Conservation (phyloP, 1,140 invertebrate genomes). For the Pseudomyrmex dendroicus region DNA sequence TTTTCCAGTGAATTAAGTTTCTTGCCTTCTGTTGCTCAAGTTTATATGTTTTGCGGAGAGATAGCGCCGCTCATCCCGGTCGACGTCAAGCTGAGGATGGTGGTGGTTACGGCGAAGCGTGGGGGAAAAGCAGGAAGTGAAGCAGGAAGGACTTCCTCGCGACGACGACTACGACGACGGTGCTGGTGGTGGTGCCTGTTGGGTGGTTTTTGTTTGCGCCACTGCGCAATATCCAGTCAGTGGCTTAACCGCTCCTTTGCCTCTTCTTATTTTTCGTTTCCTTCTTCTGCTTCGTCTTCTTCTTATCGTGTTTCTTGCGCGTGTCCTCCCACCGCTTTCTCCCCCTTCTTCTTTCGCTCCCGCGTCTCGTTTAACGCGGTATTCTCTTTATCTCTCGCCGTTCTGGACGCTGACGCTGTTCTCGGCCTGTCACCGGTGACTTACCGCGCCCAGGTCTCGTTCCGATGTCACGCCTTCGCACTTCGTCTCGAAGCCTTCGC, state of each 20-base stretch:
- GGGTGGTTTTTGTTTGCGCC: constrained; percentile 77
- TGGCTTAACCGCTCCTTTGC: constrained; percentile 63
- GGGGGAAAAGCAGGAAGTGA: not conserved
- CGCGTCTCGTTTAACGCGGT: constrained; percentile 43
- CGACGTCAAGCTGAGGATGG: constrained; percentile 43
- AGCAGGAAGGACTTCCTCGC: constrained; percentile 53
- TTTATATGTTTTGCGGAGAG: constrained; percentile 76
- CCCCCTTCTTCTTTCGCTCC: no score
- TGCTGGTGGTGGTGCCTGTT: constrained; percentile 4
- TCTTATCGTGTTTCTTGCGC: constrained; percentile 41
- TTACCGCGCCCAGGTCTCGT: constrained; percentile 56
- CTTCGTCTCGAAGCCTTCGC: constrained; percentile 57
- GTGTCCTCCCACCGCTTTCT: constrained; percentile 3
- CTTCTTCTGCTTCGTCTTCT: constrained; percentile 18
- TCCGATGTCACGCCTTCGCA: constrained; percentile 60
- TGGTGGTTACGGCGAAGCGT: not conserved
- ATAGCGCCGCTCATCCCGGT: constrained; percentile 69
- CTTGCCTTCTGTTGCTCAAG: constrained; percentile 75
- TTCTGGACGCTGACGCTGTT: constrained; percentile 55
- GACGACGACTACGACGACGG: constrained; percentile 8
- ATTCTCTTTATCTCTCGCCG: constrained; percentile 34
- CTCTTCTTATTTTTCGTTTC: constrained; percentile 8
- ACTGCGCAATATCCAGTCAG: constrained; percentile 73
- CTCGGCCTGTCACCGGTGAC: constrained; percentile 44
- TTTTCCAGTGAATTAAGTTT: constrained; percentile 79